A percentile compares a stretch with the other conserved stretches of the same genome.
phyloP scores from a whole-genome alignment of 2,888 invertebrate genomes.

The Pelosia muscerda region DNA sequence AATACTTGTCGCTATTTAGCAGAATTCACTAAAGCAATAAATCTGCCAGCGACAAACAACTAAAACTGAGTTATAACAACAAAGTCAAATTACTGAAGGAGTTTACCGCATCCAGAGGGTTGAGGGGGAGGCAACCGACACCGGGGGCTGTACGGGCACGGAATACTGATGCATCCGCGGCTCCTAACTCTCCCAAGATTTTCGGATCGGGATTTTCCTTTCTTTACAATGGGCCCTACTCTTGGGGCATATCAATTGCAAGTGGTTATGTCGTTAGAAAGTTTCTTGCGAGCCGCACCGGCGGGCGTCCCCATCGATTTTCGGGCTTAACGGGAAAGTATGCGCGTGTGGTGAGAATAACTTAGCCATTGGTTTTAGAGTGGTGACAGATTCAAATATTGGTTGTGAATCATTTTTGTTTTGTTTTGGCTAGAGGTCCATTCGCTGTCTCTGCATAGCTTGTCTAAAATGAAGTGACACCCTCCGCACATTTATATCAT shows the following conservation, averaged over 20 bases:
- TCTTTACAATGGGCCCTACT: slow-evolving; percentile 86
- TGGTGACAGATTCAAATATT: slow-evolving; percentile 28
- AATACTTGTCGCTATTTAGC: slow-evolving; percentile 66
- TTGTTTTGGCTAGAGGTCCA: too few species aligned
- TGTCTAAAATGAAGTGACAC: too few species aligned
- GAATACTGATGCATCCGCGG: slow-evolving; percentile 81
- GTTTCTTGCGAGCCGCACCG: slow-evolving; percentile 73
- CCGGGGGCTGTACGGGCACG: slow-evolving; percentile 66
- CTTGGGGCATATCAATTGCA: slow-evolving; percentile 87
- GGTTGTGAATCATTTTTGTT: not conserved
- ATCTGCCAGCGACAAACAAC: slow-evolving; percentile 84
- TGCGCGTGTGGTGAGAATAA: slow-evolving; percentile 40
- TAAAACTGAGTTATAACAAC: slow-evolving; percentile 86
- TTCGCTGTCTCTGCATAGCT: too few species aligned
- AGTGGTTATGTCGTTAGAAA: slow-evolving; percentile 87
- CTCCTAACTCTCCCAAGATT: slow-evolving; percentile 85
- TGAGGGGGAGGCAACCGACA: slow-evolving; percentile 74
- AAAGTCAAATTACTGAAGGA: slow-evolving; percentile 86
- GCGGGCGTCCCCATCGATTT: slow-evolving; percentile 79
- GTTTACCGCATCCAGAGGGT: slow-evolving; percentile 76
- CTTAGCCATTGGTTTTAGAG: slow-evolving; percentile 20
- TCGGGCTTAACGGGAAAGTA: slow-evolving; percentile 67
- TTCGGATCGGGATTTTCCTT: slow-evolving; percentile 86
- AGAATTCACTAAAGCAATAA: slow-evolving; percentile 82
- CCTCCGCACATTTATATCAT: too few species aligned